These are phyloP conservation scores for Pelobates cultripes DNA, from an alignment of 2,797 vertebrate species.

Conservation along the genomic window DNA sequence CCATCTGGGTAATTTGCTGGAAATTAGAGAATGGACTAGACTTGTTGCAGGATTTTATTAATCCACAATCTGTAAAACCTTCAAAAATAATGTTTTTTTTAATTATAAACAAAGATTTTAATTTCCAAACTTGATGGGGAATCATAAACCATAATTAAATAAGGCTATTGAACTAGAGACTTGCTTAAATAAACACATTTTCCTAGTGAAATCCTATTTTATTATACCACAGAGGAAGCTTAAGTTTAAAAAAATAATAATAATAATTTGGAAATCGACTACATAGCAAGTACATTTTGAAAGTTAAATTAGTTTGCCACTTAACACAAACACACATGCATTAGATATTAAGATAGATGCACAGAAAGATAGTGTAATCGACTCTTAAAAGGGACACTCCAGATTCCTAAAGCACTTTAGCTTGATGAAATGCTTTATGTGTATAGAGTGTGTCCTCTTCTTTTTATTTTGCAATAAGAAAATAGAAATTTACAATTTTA, in stretches of 20 bases:
- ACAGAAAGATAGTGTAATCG: no score
- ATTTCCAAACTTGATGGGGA: constrained; percentile 24
- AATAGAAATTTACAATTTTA: no score
- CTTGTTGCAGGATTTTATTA: constrained; percentile 22
- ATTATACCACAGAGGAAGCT: not conserved
- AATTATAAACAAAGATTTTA: constrained; percentile 23
- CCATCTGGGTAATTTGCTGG: not conserved
- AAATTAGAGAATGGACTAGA: constrained; percentile 17
- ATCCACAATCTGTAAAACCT: constrained; percentile 4
- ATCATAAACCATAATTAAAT: constrained; percentile 27
- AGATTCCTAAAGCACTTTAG: no score
- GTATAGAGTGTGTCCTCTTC: no score
- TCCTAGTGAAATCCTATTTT: not conserved
- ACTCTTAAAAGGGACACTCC: no score
- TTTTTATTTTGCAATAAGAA: no score
- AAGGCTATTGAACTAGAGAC: constrained; percentile 9
- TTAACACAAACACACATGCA: no score
- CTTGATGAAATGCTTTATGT: no score
- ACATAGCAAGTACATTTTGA: no score
- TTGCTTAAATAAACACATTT: constrained; percentile 19
- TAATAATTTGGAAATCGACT: not conserved
- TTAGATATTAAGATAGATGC: no score
- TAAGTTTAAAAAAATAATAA: no score
- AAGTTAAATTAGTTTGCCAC: no score
- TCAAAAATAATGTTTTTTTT: constrained; percentile 24